Conservation (phyloP, 2,797 vertebrate genomes). For the Scleropages formosus region DNA sequence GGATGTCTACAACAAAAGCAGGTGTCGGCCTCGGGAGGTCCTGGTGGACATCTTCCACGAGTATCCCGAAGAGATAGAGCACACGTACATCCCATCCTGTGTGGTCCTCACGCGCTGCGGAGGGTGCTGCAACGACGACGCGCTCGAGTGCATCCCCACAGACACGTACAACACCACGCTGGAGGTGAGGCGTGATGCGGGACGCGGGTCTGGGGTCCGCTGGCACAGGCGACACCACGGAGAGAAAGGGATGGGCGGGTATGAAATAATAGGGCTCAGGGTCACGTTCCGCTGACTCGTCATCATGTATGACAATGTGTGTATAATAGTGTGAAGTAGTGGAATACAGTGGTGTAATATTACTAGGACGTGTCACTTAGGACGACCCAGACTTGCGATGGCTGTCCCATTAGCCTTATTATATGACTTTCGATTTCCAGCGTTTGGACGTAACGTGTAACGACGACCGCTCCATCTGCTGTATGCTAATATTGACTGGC, state of each 20-base stretch:
- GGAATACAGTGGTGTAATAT: no score
- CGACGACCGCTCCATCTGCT: no score
- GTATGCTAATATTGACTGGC: no score
- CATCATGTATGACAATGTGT: no score
- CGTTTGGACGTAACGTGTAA: no score
- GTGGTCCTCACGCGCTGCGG: constrained; percentile 85
- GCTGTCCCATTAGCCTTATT: no score
- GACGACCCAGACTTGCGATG: no score
- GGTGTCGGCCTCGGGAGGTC: constrained; percentile 81
- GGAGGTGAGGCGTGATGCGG: constrained; percentile 72
- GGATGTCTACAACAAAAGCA: constrained; percentile 81
- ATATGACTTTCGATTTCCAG: no score
- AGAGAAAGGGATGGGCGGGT: not conserved
- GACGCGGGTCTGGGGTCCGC: not conserved
- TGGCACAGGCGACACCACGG: no score
- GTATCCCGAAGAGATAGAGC: constrained; percentile 84
- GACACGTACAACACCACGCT: constrained; percentile 81
- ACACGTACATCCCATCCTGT: constrained; percentile 84
- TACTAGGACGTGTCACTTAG: no score
- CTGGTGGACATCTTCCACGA: constrained; percentile 89
- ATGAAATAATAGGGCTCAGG: no score
- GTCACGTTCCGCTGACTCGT: not conserved
- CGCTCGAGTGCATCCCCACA: constrained; percentile 81
- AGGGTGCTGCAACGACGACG: constrained; percentile 88
- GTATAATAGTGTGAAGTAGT: no score